phyloP scores from a whole-genome alignment of 2,797 vertebrate species.

The Coregonus ussuriensis region DNA sequence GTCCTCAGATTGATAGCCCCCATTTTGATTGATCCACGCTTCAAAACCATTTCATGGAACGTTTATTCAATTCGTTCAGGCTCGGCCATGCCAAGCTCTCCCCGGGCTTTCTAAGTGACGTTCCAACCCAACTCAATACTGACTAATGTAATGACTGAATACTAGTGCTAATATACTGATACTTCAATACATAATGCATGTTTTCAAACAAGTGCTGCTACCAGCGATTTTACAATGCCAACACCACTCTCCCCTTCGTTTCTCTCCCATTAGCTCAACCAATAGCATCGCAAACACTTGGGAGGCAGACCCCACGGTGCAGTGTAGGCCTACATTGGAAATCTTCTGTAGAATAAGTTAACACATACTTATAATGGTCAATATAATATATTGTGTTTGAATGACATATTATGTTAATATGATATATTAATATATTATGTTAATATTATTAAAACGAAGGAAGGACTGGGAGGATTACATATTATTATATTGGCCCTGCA shows the following conservation, averaged over 20 bases:
- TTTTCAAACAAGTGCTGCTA: slow-evolving; percentile 74
- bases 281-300: neutral
- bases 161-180: slow-evolving; percentile 89
- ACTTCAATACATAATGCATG: slow-evolving; percentile 83
- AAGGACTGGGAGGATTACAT: neutral
- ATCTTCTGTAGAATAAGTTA: neutral
- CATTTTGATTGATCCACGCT: slow-evolving; percentile 78
- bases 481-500: neutral
- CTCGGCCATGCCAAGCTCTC: slow-evolving; percentile 71
- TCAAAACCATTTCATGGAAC: slow-evolving; percentile 81
- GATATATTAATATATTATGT: neutral
- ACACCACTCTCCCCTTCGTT: slow-evolving; percentile 66
- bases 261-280: slow-evolving; percentile 45
- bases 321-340: neutral
- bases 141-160: slow-evolving; percentile 84
- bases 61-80: slow-evolving; percentile 80
- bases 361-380: neutral
- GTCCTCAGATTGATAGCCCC: slow-evolving; percentile 76
- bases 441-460: neutral
- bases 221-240: slow-evolving; percentile 73
- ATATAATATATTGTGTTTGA: neutral
- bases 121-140: slow-evolving; percentile 75
- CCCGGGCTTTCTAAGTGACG: slow-evolving; percentile 72
- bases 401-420: neutral
- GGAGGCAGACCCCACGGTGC: neutral